phyloP scores from a whole-genome alignment of 2,113 vertebrate genomes.

The Egretta garzetta region DNA sequence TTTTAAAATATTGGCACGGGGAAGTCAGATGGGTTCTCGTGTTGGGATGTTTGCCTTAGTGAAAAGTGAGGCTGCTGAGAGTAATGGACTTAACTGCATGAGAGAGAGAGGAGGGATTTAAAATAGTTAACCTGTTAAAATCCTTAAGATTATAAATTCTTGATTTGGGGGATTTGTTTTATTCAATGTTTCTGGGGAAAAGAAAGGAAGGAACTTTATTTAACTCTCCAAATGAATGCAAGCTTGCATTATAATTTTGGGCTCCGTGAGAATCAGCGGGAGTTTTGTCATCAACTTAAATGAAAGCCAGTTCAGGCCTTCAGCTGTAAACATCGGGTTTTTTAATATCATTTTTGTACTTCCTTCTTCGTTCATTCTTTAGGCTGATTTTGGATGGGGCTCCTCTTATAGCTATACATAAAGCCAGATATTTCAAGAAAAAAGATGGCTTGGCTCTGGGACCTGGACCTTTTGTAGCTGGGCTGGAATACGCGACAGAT shows the following conservation, averaged over 20 bases:
- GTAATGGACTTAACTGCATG: slow-evolving; percentile 15
- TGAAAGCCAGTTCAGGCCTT: background rate
- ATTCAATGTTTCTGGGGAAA: background rate
- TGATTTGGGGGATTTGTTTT: background rate
- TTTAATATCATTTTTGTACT: background rate
- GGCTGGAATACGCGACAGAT: slow-evolving; percentile 89
- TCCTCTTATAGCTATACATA: slow-evolving; percentile 94
- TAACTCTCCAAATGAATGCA: background rate
- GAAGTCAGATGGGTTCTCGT: slow-evolving; percentile 45
- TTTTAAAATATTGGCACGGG: slow-evolving; percentile 46
- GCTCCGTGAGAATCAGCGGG: background rate
- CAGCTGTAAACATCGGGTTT: background rate
- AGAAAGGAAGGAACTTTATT: background rate
- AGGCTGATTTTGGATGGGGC: slow-evolving; percentile 91
- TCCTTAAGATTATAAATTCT: background rate
- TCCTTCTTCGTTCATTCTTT: background rate
- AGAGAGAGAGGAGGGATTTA: background rate
- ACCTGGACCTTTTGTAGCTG: slow-evolving; percentile 91
- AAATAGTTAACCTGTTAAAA: background rate
- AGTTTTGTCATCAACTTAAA: background rate
- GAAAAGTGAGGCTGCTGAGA: slow-evolving; percentile 51
- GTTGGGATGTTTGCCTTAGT: slow-evolving; percentile 14
- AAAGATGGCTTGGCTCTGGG: slow-evolving; percentile 91
- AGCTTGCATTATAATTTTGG: background rate
- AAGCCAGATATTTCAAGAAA: slow-evolving; percentile 92